phyloP scores from a whole-genome alignment of 2,797 vertebrate genomes.

The Falco biarmicus region DNA sequence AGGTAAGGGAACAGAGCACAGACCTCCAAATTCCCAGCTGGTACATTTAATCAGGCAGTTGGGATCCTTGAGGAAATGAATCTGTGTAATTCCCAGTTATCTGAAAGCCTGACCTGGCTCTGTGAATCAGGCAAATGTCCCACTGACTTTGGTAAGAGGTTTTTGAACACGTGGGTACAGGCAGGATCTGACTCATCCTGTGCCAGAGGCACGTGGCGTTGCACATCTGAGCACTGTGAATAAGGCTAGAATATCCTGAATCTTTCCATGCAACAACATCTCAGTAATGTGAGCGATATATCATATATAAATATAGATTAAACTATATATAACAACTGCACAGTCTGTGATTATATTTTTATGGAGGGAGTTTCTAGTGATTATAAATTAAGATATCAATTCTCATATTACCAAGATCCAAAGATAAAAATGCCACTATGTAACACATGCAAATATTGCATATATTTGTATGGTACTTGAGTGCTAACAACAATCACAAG shows the following conservation, averaged over 20 bases:
- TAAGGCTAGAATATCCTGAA: neutral
- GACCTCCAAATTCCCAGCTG: neutral
- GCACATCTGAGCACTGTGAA: neutral
- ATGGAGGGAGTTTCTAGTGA: constrained; percentile 63
- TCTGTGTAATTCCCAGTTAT: constrained; percentile 25
- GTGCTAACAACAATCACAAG: constrained; percentile 14
- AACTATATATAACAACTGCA: constrained; percentile 41
- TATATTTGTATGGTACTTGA: constrained; percentile 49
- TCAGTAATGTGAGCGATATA: constrained; percentile 45
- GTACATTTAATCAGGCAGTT: neutral
- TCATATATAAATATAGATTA: neutral
- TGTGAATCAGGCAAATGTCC: neutral
- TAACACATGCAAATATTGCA: constrained; percentile 37
- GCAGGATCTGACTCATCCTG: constrained; percentile 13
- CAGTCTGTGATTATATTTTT: constrained; percentile 62
- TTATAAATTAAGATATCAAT: constrained; percentile 59
- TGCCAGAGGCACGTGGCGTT: neutral
- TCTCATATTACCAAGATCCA: constrained; percentile 58
- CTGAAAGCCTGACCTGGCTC: neutral
- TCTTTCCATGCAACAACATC: neutral
- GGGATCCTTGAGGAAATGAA: constrained; percentile 47
- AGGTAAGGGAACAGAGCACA: neutral
- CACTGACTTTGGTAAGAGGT: neutral
- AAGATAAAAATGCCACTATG: constrained; percentile 64
- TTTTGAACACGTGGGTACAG: neutral